phyloP scores from a whole-genome alignment of 2,888 invertebrate genomes.

The Crossocerus cetratus region DNA sequence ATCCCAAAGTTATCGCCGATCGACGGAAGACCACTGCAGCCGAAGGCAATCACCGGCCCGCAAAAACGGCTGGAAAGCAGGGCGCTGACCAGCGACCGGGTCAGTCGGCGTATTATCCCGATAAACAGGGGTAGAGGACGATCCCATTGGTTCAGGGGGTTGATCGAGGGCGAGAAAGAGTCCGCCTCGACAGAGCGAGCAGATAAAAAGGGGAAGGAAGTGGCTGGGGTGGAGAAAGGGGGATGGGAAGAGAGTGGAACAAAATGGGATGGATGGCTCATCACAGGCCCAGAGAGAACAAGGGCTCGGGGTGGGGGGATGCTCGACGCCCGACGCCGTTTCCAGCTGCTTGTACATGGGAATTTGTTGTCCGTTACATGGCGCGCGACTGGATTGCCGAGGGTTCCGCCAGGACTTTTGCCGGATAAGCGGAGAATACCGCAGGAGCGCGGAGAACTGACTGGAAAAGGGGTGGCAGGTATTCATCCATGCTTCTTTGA shows the following conservation, averaged over 20 bases:
- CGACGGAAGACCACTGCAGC: too few relatives aligned
- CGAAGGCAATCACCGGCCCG: too few relatives aligned
- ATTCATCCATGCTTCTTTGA: too few relatives aligned
- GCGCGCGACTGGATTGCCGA: slow-evolving; percentile 25
- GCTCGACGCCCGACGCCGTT: slow-evolving; percentile 43
- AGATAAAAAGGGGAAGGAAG: background rate
- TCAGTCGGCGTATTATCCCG: too few relatives aligned
- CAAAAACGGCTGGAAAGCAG: too few relatives aligned
- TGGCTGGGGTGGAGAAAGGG: background rate
- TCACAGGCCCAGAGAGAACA: background rate
- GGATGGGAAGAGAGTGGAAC: background rate
- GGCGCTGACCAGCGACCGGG: too few relatives aligned
- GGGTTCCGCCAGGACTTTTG: background rate
- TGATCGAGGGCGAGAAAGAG: too few relatives aligned
- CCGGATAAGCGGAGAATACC: background rate
- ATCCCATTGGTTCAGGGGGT: too few relatives aligned
- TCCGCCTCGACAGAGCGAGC: too few relatives aligned
- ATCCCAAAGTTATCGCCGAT: too few relatives aligned
- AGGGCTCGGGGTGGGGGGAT: background rate
- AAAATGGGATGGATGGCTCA: background rate
- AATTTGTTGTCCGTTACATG: slow-evolving; percentile 57
- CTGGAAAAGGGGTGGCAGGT: background rate
- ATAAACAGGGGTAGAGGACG: too few relatives aligned
- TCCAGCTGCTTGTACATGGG: slow-evolving; percentile 42
- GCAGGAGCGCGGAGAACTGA: background rate